Base-by-base conservation (phyloP, 2,797 vertebrate genomes). In the Bucorvus abyssinicus region DNA sequence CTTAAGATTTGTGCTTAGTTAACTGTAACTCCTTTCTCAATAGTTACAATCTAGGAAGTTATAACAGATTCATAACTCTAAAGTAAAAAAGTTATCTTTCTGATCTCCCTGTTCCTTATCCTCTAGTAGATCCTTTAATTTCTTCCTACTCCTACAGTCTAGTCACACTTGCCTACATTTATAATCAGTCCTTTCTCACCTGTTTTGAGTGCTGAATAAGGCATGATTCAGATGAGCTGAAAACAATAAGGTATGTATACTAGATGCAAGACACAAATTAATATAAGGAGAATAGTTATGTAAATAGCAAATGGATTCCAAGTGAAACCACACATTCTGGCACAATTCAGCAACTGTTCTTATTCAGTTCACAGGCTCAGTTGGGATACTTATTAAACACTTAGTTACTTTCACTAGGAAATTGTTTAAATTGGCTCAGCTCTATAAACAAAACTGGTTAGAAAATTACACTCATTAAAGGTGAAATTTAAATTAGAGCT, bases 131-230 rank as follows among this genome's bases (percentile, higher is more conserved):
- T 87, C 56, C 30, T 84, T 82, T 36, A 6, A 79, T 55, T 88
- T 94, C 68, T 74, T 95, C 67, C 79, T 57, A 77, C 73, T 91
- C 71, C 76, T 77, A 53, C 47, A 93, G 83, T 94, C 93, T 88
- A 74, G 70, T 90, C 87, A 80, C 53, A 76, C 21, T 67, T 90
- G 74, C 60, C 63, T 53, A 76, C 74, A 82, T 13, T 70, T 74
- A 63, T 0, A 53, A 80, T 56, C 64, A 80, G 44, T 52, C 53
- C 85, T 68, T 85, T 65, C 70, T 91, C 85, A 79, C 76, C 85
- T 86, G 65, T 59, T 91, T 81, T 74, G 78, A 86, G 73, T 9
- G 5, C 59, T 47, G 78, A 73, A 32, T 10, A 20, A 95, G 76
- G 36, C 24, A 42, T 12, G 40, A 81, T 42, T 82, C 67, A 88